These are phyloP conservation scores for Norana najaformis DNA, from an alignment of 2,888 invertebrate genomes.

Conservation along the genomic window DNA sequence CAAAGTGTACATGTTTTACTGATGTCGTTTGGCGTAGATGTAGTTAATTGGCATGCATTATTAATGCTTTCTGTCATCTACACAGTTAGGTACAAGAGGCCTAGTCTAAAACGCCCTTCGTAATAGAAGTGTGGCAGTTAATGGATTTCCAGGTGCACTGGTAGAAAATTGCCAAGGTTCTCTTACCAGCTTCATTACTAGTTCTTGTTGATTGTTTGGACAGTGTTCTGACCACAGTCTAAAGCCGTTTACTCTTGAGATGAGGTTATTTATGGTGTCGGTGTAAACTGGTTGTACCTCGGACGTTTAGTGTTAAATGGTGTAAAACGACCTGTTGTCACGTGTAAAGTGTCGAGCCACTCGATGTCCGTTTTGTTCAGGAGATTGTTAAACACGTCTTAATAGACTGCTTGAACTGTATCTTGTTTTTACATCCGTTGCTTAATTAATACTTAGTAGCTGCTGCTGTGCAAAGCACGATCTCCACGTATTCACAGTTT, in stretches of 20 bases:
- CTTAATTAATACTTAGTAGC: too few species aligned
- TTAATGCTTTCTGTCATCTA: neutral
- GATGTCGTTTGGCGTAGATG: neutral
- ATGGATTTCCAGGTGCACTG: neutral
- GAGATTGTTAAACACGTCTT: neutral
- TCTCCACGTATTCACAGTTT: too few species aligned
- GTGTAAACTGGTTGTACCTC: neutral
- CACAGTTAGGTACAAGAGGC: neutral
- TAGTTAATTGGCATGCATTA: too few species aligned
- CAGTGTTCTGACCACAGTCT: too few species aligned
- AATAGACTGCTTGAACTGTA: neutral
- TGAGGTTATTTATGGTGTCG: neutral
- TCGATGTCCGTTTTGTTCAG: neutral
- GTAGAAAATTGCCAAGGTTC: neutral
- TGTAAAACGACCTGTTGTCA: neutral
- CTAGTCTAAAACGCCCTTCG: neutral
- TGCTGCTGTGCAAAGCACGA: too few species aligned
- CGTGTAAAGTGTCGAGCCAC: neutral
- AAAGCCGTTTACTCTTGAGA: neutral
- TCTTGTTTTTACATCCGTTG: neutral
- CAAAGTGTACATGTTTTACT: neutral
- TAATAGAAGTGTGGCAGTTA: neutral
- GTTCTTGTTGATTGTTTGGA: neutral
- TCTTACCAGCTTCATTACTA: neutral
- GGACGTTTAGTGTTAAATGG: conserved; percentile 13